Conservation (phyloP, 2,797 vertebrate species). For the Tadarida brasiliensis region DNA sequence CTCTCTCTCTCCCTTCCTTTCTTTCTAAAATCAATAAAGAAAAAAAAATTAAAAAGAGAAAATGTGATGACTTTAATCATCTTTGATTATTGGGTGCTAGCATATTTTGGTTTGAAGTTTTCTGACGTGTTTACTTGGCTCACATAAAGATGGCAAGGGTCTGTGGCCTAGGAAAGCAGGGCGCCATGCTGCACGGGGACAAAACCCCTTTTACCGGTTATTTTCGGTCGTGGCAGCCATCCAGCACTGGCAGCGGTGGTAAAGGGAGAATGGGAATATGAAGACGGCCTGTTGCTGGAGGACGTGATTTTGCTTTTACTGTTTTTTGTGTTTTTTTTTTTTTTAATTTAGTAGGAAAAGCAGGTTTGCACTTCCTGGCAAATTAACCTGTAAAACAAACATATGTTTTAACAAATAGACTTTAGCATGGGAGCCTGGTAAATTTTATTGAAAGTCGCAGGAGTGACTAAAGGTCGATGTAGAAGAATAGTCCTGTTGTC, state of each 20-base stretch:
- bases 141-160: conserved; percentile 36
- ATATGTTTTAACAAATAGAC: conserved; percentile 66
- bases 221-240: conserved; percentile 37
- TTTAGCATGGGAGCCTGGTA: conserved; percentile 17
- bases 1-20: no score
- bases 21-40: no score
- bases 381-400: conserved; percentile 68
- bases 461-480: background rate
- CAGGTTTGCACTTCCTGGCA: background rate
- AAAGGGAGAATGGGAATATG: conserved; percentile 15
- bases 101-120: conserved; percentile 8
- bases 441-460: conserved; percentile 50
- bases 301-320: conserved; percentile 48
- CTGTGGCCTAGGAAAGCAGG: conserved; percentile 31
- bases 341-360: conserved; percentile 60
- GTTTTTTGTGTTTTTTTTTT: background rate
- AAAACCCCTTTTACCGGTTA: conserved; percentile 19
- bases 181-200: background rate
- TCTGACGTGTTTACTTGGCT: conserved; percentile 32
- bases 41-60: conserved; percentile 40
- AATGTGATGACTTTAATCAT: conserved; percentile 2
- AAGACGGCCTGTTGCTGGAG: background rate
- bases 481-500: background rate
- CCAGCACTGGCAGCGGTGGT: background rate
- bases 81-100: conserved; percentile 29